These are phyloP conservation scores for Drosophila melanosoma DNA, from an alignment of 2,888 invertebrate genomes.

Conservation along the genomic window DNA sequence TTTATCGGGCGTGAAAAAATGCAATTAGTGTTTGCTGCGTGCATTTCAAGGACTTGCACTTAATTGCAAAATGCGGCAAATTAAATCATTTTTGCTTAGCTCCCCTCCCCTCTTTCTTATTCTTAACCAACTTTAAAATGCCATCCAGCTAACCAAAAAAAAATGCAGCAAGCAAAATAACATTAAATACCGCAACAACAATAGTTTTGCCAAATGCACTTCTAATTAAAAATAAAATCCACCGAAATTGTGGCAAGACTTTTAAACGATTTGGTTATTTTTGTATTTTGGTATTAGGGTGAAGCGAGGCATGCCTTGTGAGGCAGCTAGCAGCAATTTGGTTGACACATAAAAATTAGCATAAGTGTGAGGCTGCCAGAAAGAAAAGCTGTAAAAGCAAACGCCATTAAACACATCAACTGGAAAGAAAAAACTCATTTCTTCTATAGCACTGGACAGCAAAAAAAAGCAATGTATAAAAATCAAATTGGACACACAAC, in stretches of 20 bases:
- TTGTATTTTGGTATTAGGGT: constrained; percentile 8
- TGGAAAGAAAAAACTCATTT: constrained; percentile 79
- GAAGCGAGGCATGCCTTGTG: constrained; percentile 9
- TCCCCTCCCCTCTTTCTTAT: constrained; percentile 11
- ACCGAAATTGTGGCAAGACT: constrained; percentile 69
- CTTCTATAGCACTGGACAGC: constrained; percentile 47
- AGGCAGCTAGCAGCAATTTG: constrained; percentile 36
- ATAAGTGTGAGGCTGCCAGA: constrained; percentile 61
- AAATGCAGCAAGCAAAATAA: constrained; percentile 7
- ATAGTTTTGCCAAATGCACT: constrained; percentile 71
- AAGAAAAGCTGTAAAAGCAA: constrained; percentile 78
- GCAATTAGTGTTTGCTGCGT: constrained; percentile 74
- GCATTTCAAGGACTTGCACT: constrained; percentile 68
- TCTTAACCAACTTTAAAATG: constrained; percentile 34
- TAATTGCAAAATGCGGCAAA: constrained; percentile 75
- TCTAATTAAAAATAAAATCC: constrained; percentile 84
- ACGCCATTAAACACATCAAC: constrained; percentile 81
- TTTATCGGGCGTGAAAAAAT: constrained; percentile 76
- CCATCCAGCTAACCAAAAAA: constrained; percentile 34
- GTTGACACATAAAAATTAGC: constrained; percentile 71
- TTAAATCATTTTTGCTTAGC: constrained; percentile 65
- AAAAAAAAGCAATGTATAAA: constrained; percentile 56
- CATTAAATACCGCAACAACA: constrained; percentile 13
- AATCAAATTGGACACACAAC: constrained; percentile 75
- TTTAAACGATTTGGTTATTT: constrained; percentile 32